Evolutionary conservation across 2,888 invertebrate species (phyloP), one percentile per base, ranked within the genome.

Genomic region (Chrysomela aeneicollis): DNA sequence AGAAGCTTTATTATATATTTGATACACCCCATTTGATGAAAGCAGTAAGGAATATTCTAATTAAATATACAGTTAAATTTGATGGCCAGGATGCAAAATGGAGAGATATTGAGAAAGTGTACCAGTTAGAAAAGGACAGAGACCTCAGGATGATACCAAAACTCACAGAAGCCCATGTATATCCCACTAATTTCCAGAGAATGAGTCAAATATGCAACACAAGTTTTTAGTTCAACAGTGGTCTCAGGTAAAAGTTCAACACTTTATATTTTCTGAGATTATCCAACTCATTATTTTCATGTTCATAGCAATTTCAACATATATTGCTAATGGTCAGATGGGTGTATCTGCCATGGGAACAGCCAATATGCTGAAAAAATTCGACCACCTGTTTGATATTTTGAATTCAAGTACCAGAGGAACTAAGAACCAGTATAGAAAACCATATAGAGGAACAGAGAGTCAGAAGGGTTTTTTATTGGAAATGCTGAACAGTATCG

Each of bases 141-240:
- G 46, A 19, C n/a, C 19, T 57, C 19, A 57, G 42, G 42, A 42
- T 57, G 57, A 42, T 21, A 18, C 22, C 58, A 2, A 59, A 59
- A 49, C 15, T 49, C 3, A 59, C 58, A 15, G 58, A 59, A 17
- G 35, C 49, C 9, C 49, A 59, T 59, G 47, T 59, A 22, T 5
- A 26, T 49, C 46, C 58, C n/a, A 59, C 17, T 46, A 70, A 70
- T 22, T 72, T 72, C 35, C 51, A 69, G 59, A 74, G 71, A 67
- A 73, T 74, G 70, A 71, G 71, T 73, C 0, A 71, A 71, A 51
- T 61, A 65, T 18, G 71, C 69, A 5, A 52, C 64, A 26, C 64
- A 69, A 53, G 55, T 69, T 1, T 64, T 69, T 15, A 69, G 69
- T 52, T 12, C 32, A 19, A 32, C 66, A 8, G 66, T 69, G 2